phyloP scores from a whole-genome alignment of 2,797 vertebrate genomes.

The Avahi laniger region DNA sequence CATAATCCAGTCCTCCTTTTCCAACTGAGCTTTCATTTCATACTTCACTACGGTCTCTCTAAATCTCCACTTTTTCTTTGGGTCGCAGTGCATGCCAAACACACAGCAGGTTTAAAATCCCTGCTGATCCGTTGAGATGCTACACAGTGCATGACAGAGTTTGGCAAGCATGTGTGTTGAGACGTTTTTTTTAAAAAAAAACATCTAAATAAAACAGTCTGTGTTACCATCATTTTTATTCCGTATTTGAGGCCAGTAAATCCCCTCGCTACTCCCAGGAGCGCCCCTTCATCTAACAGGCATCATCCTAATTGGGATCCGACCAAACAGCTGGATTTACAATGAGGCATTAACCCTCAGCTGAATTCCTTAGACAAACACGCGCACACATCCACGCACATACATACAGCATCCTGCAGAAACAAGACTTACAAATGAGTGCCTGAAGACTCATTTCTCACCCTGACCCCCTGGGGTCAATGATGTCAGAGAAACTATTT shows the following conservation, averaged over 20 bases:
- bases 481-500: constrained; percentile 72
- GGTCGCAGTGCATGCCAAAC: constrained; percentile 46
- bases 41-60: constrained; percentile 66
- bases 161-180: constrained; percentile 49
- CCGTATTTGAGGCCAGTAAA: background rate
- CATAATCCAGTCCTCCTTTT: constrained; percentile 60
- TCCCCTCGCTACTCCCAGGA: background rate
- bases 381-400: fast-evolving
- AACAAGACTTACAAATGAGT: constrained; percentile 47
- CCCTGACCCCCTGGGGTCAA: constrained; percentile 59
- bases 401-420: fast-evolving
- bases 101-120: constrained; percentile 69
- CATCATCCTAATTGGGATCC: background rate
- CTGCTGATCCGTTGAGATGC: constrained; percentile 58
- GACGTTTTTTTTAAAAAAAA: background rate
- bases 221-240: background rate
- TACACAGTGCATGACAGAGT: constrained; percentile 52
- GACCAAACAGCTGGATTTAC: constrained; percentile 57
- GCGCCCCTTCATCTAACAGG: background rate
- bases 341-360: background rate
- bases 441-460: constrained; percentile 43
- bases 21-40: constrained; percentile 69
- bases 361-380: background rate
- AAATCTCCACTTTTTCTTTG: constrained; percentile 71
- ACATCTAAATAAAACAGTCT: constrained; percentile 52